A percentile compares a stretch with the other conserved stretches of the same genome.
Conservation (phyloP, 2,797 vertebrate species). For the Buceros bicornis region DNA sequence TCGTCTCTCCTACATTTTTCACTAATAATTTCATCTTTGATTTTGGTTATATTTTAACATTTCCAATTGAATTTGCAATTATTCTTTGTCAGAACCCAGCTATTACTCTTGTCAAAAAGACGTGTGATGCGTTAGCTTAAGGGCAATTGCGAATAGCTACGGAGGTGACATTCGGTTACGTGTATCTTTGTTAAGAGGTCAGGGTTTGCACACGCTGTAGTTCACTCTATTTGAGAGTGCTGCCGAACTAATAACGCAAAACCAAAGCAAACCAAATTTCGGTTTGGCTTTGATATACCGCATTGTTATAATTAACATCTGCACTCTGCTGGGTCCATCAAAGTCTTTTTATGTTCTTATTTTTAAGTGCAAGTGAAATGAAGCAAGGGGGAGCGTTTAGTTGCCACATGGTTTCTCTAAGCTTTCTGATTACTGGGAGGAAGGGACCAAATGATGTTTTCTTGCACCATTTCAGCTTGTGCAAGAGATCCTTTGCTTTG, state of each 20-base stretch:
- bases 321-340: conserved; percentile 27
- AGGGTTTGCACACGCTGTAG: not conserved
- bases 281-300: conserved; percentile 41
- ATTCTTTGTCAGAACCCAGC: conserved; percentile 34
- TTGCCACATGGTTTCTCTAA: not conserved
- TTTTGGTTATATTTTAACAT: conserved; percentile 56
- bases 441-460: not conserved
- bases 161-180: conserved; percentile 2
- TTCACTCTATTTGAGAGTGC: not conserved
- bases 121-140: conserved; percentile 48
- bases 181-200: conserved; percentile 50
- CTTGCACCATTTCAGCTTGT: not conserved
- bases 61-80: conserved; percentile 48
- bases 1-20: conserved; percentile 18
- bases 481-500: not conserved
- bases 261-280: conserved; percentile 26
- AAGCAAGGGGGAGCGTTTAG: not conserved
- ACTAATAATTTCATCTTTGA: conserved; percentile 20
- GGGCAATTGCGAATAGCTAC: conserved; percentile 33
- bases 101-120: conserved; percentile 63
- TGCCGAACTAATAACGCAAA: conserved; percentile 39
- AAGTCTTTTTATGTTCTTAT: conserved; percentile 6
- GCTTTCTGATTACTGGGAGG: not conserved
- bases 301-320: conserved; percentile 71
- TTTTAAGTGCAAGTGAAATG: conserved; percentile 25